Evolutionary conservation across 2,797 vertebrate species (phyloP), one percentile per base, ranked within the genome.

Genomic region (Jordanella pulchra): DNA sequence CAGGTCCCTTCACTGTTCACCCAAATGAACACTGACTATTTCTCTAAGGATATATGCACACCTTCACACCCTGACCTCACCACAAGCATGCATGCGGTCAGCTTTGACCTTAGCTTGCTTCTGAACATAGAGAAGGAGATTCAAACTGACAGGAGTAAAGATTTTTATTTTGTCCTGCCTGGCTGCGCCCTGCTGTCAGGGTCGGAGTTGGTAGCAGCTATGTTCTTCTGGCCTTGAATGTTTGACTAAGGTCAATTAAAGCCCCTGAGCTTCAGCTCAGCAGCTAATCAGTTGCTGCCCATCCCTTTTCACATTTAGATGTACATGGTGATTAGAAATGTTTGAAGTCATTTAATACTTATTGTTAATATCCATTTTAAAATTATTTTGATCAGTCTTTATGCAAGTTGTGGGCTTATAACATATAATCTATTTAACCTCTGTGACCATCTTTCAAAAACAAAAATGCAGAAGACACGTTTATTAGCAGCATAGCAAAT

Each of bases 101-200:
- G 58, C 3, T 30, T 39, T 61, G 58, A 61, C 58, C 58, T 39
- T n/a, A 61, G 32, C 32, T 39, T 61, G 18, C 23, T 61, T 61
- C 42, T 25, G 61, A 45, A 27, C 39, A 27, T 10, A 27, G 14
- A 39, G 60, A 27, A 64, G 61, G 7, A 25, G 35, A 42, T 64
- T 64, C 17, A 13, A 27, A 45, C 9, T 32, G 28, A 67, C 65
- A 51, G 65, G 65, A 67, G 23, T 15, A 67, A 51, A 51, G 65
- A 67, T 67, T 67, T 67, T 50, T 25, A 51, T 39, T 65, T 45
- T 25, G n/a, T 45, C 39, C 42, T 65, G 39, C 61, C 42, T 45
- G 25, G 61, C 42, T 65, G 58, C 5, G 30, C 42, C 15, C n/a
- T 44, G 61, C 39, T 44, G n/a, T 27, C n/a, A 65, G 61, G 61